These are phyloP conservation scores for Cephus spinipes DNA, from an alignment of 2,888 invertebrate genomes.

Conservation along the genomic window DNA sequence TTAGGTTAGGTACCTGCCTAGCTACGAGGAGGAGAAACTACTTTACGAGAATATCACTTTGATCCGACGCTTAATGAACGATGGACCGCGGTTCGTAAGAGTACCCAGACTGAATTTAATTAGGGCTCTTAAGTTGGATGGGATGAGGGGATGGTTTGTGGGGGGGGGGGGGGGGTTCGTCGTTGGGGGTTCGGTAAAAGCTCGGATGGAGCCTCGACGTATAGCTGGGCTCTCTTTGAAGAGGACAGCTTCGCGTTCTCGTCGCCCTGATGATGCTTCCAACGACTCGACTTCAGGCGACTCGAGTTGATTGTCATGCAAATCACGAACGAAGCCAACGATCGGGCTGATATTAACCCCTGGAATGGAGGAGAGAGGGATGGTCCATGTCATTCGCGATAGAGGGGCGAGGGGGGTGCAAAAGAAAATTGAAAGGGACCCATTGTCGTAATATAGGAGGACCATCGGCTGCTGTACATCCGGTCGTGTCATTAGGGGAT, in stretches of 20 bases:
- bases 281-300: conserved; percentile 27
- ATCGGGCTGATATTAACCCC: conserved; percentile 47
- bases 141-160: conserved; percentile 9
- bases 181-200: conserved; percentile 15
- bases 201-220: conserved; percentile 3
- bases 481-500: conserved; percentile 23
- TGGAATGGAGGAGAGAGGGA: conserved; percentile 18
- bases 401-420: conserved; percentile 22
- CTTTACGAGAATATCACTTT: conserved; percentile 62
- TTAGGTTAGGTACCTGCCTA: background rate
- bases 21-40: conserved; percentile 38
- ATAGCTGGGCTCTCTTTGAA: conserved; percentile 15
- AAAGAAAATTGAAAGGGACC: conserved; percentile 32
- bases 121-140: conserved; percentile 59
- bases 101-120: conserved; percentile 63
- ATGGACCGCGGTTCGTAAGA: conserved; percentile 57
- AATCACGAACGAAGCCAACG: conserved; percentile 45
- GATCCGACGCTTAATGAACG: conserved; percentile 61
- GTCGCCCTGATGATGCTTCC: conserved; percentile 38
- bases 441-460: conserved; percentile 20
- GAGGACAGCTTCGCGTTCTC: conserved; percentile 27
- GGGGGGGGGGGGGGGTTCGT: background rate
- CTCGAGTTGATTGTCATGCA: conserved; percentile 53
- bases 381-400: conserved; percentile 11
- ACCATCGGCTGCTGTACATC: conserved; percentile 1